Evolutionary conservation across 1,140 invertebrate genomes (phyloP), one percentile per base, ranked within the genome.

Genomic region (Scaptomyza pallida): DNA sequence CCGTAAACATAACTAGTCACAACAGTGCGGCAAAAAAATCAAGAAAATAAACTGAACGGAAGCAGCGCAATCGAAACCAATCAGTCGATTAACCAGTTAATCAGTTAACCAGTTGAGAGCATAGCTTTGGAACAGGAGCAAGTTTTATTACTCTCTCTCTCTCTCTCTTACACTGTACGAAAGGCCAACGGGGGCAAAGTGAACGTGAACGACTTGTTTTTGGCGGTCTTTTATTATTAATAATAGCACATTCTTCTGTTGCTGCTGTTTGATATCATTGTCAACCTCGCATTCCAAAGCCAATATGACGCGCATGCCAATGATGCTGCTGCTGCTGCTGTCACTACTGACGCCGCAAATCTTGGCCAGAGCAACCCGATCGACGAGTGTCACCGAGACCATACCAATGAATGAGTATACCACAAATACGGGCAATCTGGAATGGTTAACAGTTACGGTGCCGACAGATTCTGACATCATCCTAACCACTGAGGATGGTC

Each of bases 1-100:
- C 78, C 80, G 85, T 79, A 89, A 89, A 89, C 79, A 85, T 75
- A 81, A 86, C 86, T 89, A 89, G 85, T 89, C 85, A 89, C 86
- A 89, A 78, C 81, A 81, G 52, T 61, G 71, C 69, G 64, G 51
- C 41, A 30, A 30, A 30, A 30, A 9, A 30, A 30, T 9, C 2
- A 30, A 8, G 9, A 9, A 30, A 30, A 30, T 9, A 30, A 30
- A 30, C 43, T 30, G 68, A 80, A 76, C 68, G 80, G 75, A 83
- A 79, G 75, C 69, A 47, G 67, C 19, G 6, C 6, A 30, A 30
- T 30, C 26, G 4, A 30, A 8, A 5, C 6, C 33, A 63, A 50
- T 62, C 44, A 33, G 37, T 26, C 15, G 30, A 45, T 55, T 23
- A 37, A 23, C 13, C 50, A 62, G 73, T 88, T 72, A 64, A 78